A percentile compares a stretch with the other conserved stretches of the same genome.
Conservation (phyloP, 2,113 vertebrate genomes). For the Coregonus clupeaformis region DNA sequence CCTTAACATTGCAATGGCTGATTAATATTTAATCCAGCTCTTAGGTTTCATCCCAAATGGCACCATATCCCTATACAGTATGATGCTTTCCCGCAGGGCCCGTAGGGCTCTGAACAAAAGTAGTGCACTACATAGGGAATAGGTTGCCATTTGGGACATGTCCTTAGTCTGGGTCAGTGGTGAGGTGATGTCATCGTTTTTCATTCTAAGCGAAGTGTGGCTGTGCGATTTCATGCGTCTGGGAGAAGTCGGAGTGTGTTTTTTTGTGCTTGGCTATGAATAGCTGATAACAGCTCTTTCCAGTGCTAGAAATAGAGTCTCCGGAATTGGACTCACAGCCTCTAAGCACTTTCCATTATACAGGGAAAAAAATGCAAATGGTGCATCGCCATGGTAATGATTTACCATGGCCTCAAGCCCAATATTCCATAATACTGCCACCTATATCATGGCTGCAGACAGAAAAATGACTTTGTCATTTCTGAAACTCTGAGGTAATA, state of each 20-base stretch:
- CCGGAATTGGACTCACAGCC: constrained; percentile 32
- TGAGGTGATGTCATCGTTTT: neutral
- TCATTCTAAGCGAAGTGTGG: constrained; percentile 26
- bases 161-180: too few species aligned
- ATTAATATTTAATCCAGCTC: too few species aligned
- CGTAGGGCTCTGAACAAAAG: too few species aligned
- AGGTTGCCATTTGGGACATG: too few species aligned
- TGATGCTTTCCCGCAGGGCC: too few species aligned
- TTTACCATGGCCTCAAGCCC: neutral
- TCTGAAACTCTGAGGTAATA: too few species aligned
- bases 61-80: too few species aligned
- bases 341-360: constrained; percentile 35
- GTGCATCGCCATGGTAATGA: neutral
- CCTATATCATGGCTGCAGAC: neutral
- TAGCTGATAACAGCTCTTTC: constrained; percentile 43
- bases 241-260: constrained; percentile 20
- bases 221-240: constrained; percentile 53
- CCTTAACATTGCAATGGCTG: too few species aligned
- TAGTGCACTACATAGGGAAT: too few species aligned
- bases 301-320: constrained; percentile 41
- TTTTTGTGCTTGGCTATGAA: constrained; percentile 47
- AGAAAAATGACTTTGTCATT: too few species aligned
- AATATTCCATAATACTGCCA: neutral
- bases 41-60: too few species aligned
- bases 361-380: constrained; percentile 10